Evolutionary conservation across 2,113 vertebrate genomes (phyloP).

Genomic region (Enhydra lutris): DNA sequence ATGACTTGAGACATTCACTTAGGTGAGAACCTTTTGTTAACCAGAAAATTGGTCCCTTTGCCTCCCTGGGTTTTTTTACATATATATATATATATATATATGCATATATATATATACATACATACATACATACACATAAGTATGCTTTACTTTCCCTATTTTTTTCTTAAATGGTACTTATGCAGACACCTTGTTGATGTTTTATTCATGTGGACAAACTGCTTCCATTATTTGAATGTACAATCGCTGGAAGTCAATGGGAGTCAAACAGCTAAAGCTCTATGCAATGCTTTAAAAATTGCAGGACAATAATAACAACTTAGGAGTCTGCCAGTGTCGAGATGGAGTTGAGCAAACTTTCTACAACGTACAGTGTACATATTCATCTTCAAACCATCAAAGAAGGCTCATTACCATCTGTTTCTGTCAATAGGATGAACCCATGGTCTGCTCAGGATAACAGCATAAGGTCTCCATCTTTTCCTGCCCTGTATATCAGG

Average conservation of each 20-base stretch:
- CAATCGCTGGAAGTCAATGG: slow-evolving; percentile 66
- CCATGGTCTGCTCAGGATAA: not conserved
- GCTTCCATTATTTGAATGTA: slow-evolving; percentile 63
- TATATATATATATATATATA: not conserved
- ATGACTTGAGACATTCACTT: slow-evolving; percentile 44
- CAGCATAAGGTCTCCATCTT: not conserved
- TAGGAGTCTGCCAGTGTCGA: not conserved
- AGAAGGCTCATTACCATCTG: not conserved
- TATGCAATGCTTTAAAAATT: slow-evolving; percentile 51
- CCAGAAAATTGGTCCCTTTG: slow-evolving; percentile 59
- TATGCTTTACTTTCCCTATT: slow-evolving; percentile 49
- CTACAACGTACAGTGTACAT: not conserved
- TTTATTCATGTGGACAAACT: slow-evolving; percentile 72
- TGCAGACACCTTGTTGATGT: slow-evolving; percentile 63
- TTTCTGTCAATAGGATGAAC: not conserved
- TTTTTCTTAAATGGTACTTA: slow-evolving; percentile 70
- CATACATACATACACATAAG: not conserved
- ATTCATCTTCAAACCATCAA: not conserved
- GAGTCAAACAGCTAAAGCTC: slow-evolving; percentile 56
- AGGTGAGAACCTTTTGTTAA: slow-evolving; percentile 66
- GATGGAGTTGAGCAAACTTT: slow-evolving; percentile 1
- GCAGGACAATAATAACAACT: slow-evolving; percentile 64
- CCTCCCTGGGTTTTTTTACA: not conserved
- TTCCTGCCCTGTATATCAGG: not conserved
- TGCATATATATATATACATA: not conserved